These are phyloP conservation scores for Hephaestus fuliginosus DNA, from an alignment of 2,797 vertebrate species.

Conservation along the genomic window DNA sequence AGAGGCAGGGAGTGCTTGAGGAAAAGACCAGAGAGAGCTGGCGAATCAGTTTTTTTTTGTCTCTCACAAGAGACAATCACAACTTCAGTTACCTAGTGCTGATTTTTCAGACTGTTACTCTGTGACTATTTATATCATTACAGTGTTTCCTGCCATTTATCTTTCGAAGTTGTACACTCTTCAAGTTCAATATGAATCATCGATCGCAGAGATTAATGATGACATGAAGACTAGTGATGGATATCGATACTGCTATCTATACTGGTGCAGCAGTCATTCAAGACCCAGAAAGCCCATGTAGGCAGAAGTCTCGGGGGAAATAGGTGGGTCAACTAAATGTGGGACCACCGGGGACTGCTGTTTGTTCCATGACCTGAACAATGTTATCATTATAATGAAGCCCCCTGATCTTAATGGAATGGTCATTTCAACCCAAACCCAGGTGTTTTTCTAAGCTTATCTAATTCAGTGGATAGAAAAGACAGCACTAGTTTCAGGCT, in stretches of 20 bases:
- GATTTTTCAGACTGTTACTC: background rate
- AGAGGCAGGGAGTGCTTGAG: slow-evolving; percentile 48
- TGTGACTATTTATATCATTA: background rate
- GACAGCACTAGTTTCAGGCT: background rate
- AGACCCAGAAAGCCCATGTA: background rate
- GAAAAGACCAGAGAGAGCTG: slow-evolving; percentile 46
- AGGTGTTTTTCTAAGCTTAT: background rate
- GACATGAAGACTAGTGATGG: background rate
- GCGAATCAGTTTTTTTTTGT: slow-evolving; percentile 22
- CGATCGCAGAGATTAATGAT: background rate
- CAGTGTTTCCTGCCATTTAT: background rate
- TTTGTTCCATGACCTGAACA: background rate
- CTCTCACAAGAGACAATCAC: slow-evolving; percentile 19
- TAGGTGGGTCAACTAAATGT: background rate
- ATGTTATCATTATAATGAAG: background rate
- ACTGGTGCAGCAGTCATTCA: background rate
- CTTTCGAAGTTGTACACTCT: background rate
- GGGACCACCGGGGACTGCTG: background rate
- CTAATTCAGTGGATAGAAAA: no score
- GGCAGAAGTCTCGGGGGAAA: background rate
- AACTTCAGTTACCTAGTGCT: background rate
- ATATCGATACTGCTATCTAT: background rate
- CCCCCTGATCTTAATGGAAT: background rate
- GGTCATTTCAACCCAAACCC: background rate
- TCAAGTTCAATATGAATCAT: background rate